Base-by-base conservation (phyloP, 1,140 invertebrate species). In the Rhopalosiphum padi region DNA sequence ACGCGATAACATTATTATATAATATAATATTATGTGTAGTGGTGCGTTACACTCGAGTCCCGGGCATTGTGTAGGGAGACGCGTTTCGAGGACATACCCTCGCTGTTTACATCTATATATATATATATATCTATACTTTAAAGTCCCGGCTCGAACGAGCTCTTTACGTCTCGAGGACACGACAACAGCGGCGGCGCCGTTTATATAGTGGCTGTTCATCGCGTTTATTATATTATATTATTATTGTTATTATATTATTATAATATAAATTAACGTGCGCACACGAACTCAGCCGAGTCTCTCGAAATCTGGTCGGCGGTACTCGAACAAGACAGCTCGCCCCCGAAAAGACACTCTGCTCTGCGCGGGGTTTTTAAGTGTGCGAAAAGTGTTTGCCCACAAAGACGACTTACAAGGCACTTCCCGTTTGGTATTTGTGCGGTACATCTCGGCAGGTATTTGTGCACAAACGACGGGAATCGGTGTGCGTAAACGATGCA, bases 201-300 rank as follows among this genome's bases (percentile, higher is more conserved):
- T 77, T 77, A 77, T 18, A n/a, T n/a, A 77, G 60, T 77, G 60
- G 60, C 60, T 77, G 30, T n/a, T 77, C 30, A n/a, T 77, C 30
- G n/a, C 60, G 30, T 77, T 77, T 77, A 77, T 77, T 51, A 3
- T 51, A 51, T 51, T 77, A 77, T 77, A 77, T 77, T n/a, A 77
- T 77, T 77, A 77, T 77, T 77, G 30, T 77, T 77, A 77, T 77
- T 68, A 77, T 77, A n/a, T n/a, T 77, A n/a, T 77, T 77, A n/a
- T 77, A 15, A n/a, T n/a, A n/a, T n/a, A 51, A 51, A 51, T 51
- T 51, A 51, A 60, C 23, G 55, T n/a, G 60, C 4, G 9, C 9
- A 68, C 30, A 68, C 30, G 9, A 30, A 2, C 55, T 21, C 60
- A 15, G 21, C 22, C 53, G 60, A 77, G 30, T 77, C 30, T 15